Conservation (phyloP, 2,888 invertebrate genomes). For the Stenolophus ochropezus region DNA sequence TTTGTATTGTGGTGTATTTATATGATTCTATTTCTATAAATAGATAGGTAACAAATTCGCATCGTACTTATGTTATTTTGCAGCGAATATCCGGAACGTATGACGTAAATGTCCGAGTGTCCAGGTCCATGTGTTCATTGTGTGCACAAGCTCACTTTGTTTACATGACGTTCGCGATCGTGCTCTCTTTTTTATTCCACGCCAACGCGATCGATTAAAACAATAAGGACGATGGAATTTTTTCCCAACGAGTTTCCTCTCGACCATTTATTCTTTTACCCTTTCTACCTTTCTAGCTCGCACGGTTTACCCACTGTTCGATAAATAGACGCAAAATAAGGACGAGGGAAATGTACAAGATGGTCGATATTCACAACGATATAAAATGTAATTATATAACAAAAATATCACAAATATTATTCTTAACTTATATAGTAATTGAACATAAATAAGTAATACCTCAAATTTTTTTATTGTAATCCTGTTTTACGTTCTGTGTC, state of each 20-base stretch:
- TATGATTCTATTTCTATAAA: not conserved
- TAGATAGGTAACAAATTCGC: not conserved
- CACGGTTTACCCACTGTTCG: not conserved
- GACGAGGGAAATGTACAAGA: not conserved
- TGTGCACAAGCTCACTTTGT: constrained; percentile 29
- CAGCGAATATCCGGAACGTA: not conserved
- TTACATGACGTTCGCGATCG: constrained; percentile 35
- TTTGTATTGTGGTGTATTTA: too few relatives aligned
- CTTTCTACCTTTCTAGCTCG: constrained; percentile 33
- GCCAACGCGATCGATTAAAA: constrained; percentile 51
- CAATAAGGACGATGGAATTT: constrained; percentile 33
- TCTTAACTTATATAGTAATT: too few relatives aligned
- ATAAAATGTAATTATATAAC: too few relatives aligned
- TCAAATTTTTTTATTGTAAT: too few relatives aligned
- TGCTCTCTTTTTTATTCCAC: constrained; percentile 19
- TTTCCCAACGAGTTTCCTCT: constrained; percentile 33
- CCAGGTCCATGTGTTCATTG: constrained; percentile 9
- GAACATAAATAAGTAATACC: too few relatives aligned
- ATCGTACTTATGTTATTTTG: not conserved
- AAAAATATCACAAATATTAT: too few relatives aligned
- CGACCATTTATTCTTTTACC: constrained; percentile 26
- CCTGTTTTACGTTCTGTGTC: too few relatives aligned
- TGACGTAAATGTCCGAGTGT: constrained; percentile 12
- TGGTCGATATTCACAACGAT: too few relatives aligned
- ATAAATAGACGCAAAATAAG: not conserved